phyloP scores from a whole-genome alignment of 1,140 invertebrate species.

The Magallana gigas region DNA sequence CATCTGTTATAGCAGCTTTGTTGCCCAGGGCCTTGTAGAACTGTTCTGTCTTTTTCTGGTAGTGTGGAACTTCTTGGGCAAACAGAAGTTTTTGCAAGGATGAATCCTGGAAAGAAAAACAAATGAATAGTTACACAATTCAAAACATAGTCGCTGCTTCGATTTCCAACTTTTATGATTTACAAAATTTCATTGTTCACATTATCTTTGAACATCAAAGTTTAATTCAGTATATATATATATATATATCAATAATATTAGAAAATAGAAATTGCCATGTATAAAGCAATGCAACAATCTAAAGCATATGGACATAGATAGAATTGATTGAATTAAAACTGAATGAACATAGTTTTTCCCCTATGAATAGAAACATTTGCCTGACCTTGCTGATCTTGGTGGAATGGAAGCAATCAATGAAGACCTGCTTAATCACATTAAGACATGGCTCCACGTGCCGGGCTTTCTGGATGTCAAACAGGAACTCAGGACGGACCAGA shows the following conservation, averaged over 20 bases:
- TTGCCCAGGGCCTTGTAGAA: slow-evolving; percentile 39
- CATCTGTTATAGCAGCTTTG: slow-evolving; percentile 38
- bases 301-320: too few species aligned
- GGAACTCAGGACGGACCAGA: slow-evolving; percentile 44
- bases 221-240: too few species aligned
- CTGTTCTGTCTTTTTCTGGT: slow-evolving; percentile 30
- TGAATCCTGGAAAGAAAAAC: slow-evolving; percentile 42
- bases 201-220: too few species aligned
- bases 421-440: slow-evolving; percentile 50
- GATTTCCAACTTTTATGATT: too few species aligned
- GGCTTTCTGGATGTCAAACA: slow-evolving; percentile 50
- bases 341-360: neutral
- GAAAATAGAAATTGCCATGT: too few species aligned
- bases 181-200: too few species aligned
- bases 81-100: slow-evolving; percentile 55
- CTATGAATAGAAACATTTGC: neutral
- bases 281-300: too few species aligned
- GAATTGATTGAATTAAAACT: too few species aligned
- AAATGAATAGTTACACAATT: neutral
- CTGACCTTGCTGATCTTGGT: slow-evolving; percentile 51
- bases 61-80: slow-evolving; percentile 48
- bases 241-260: too few species aligned
- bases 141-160: too few species aligned
- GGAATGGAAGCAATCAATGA: slow-evolving; percentile 52
- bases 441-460: slow-evolving; percentile 53